Conservation (phyloP, 53 echinoderm and acorn worm genomes). For the Echinarachnius parma region DNA sequence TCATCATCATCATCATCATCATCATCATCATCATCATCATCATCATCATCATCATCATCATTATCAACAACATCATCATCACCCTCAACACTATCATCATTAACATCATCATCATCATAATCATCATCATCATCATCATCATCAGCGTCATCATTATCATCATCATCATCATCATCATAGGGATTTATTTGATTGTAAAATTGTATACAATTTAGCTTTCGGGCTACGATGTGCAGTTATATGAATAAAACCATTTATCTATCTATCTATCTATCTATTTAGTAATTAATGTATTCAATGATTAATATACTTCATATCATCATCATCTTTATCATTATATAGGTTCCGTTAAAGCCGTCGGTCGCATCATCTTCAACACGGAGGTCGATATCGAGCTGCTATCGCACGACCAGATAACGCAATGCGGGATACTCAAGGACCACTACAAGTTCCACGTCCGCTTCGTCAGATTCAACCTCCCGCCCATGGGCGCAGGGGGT, state of each 20-base stretch:
- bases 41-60: conserved; percentile 41
- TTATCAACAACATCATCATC: conserved; percentile 18
- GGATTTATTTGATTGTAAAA: too few relatives aligned
- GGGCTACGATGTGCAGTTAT: too few relatives aligned
- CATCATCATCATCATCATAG: conserved; percentile 37
- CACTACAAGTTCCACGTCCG: conserved; percentile 77
- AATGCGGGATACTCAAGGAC: conserved; percentile 75
- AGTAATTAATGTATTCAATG: neutral
- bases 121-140: conserved; percentile 29
- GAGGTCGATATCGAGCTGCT: conserved; percentile 72
- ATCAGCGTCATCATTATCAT: conserved; percentile 33
- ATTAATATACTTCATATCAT: too few relatives aligned
- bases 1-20: conserved; percentile 39
- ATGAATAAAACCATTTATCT: too few relatives aligned
- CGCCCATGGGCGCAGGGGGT: conserved; percentile 60
- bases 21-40: conserved; percentile 25
- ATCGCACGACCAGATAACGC: conserved; percentile 58
- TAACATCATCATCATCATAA: conserved; percentile 3
- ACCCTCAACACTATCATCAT: conserved; percentile 15
- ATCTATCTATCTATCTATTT: neutral
- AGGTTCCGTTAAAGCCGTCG: conserved; percentile 86
- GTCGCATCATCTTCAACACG: conserved; percentile 75
- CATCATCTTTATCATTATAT: neutral
- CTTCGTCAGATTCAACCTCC: conserved; percentile 56
- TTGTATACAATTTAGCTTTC: too few relatives aligned